These are phyloP conservation scores for Rhynchomys soricoides DNA, from an alignment of 2,113 vertebrate genomes.

Conservation along the genomic window DNA sequence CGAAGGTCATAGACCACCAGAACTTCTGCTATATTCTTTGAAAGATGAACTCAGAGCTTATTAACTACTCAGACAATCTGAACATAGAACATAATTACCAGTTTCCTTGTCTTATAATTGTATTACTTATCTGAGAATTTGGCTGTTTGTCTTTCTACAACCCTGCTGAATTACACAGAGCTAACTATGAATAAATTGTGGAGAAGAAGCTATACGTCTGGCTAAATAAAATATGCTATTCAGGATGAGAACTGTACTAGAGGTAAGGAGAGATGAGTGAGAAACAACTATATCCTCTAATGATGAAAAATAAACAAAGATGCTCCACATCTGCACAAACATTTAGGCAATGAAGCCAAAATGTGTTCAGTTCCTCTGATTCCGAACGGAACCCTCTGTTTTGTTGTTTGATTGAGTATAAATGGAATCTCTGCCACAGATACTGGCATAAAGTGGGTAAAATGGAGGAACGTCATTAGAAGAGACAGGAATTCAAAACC, in stretches of 20 bases:
- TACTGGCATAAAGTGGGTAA: not conserved
- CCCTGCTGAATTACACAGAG: not conserved
- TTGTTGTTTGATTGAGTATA: not conserved
- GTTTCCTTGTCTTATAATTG: not conserved
- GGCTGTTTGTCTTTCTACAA: not conserved
- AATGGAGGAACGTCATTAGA: not conserved
- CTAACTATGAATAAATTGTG: not conserved
- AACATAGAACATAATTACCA: not conserved
- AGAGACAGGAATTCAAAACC: not conserved
- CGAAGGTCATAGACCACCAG: not conserved
- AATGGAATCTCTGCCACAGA: not conserved
- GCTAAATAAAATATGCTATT: not conserved
- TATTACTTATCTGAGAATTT: not conserved
- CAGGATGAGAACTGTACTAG: not conserved
- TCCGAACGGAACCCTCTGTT: not conserved
- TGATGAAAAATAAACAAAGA: not conserved
- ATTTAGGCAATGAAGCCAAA: rapidly evolving
- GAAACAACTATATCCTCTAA: not conserved
- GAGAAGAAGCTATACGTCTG: not conserved
- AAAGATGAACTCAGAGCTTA: not conserved
- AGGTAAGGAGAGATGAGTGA: not conserved
- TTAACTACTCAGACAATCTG: not conserved
- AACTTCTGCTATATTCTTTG: not conserved
- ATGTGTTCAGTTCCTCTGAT: not conserved
- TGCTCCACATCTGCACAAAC: not conserved